Base-by-base conservation (phyloP, 2,888 invertebrate species). In the Panorpa germanica region DNA sequence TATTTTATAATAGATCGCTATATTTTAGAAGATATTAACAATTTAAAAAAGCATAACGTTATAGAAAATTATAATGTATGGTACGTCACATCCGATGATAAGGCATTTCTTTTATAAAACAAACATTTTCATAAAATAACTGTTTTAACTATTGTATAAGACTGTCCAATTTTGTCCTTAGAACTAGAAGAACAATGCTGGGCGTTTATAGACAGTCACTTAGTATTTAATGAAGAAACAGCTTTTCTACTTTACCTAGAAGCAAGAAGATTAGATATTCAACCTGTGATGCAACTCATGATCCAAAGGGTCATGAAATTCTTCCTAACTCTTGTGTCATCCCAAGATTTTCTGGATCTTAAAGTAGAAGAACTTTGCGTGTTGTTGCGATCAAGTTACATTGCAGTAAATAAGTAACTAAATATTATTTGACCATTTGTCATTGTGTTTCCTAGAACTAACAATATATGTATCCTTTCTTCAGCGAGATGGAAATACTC, bases 211-310 rank as follows among this genome's bases (percentile, higher is more conserved):
- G 63, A 64, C 42, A 61, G 61, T 38, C 53, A 54, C 18, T 60
- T 61, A 13, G 52, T 65, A 5, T 65, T 65, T 44, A 50, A 50
- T 13, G 66, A 65, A 44, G 64, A 63, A 37, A 62, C 63, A 1
- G 64, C 65, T 1, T 66, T 63, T 39, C 38, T 63, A 18, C 43
- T 66, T 11, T 65, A 63, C 42, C 45, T 61, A 37, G 59, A 63
- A 33, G 63, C 64, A 0, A 59, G 59, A 39, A 50, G 50, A 32
- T 53, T 54, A 29, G 51, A 50, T 22, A 59, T 72, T 40, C 58
- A 59, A 1, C 64, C 70, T 11, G 67, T 75, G 0, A 64, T 69
- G 57, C 70, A 75, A 39, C 45, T 75, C 19, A 76, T 76, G 75
- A 59, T 65, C 8, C 65, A 65, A 0, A 48, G 65, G 29, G 62